A percentile compares a stretch with the other conserved stretches of the same genome.
phyloP scores from a whole-genome alignment of 2,797 vertebrate genomes.

The Gymnoscopelus microlampas region DNA sequence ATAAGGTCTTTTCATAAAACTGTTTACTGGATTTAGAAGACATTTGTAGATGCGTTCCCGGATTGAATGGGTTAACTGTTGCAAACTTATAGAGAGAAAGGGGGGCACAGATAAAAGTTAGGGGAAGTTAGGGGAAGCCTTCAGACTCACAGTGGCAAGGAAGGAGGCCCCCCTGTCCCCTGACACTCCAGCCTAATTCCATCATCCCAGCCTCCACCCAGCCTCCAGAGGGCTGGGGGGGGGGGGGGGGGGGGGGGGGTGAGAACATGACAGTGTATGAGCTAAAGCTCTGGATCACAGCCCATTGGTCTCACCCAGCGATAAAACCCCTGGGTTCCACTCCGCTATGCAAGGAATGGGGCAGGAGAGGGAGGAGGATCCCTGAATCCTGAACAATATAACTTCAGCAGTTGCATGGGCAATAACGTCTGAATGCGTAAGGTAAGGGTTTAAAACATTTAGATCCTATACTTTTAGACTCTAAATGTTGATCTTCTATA shows the following conservation, averaged over 20 bases:
- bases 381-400: too few species aligned
- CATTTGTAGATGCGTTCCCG: too few species aligned
- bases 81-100: slow-evolving; percentile 30
- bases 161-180: slow-evolving; percentile 38
- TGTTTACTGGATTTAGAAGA: too few species aligned
- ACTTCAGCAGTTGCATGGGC: too few species aligned
- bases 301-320: slow-evolving; percentile 42
- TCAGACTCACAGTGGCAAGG: slow-evolving; percentile 57
- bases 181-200: slow-evolving; percentile 54
- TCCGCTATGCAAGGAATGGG: slow-evolving; percentile 44
- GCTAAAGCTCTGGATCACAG: slow-evolving; percentile 64
- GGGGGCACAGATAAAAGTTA: slow-evolving; percentile 11
- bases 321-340: slow-evolving; percentile 5
- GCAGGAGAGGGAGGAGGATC: too few species aligned
- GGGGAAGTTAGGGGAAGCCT: slow-evolving; percentile 36
- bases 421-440: not conserved
- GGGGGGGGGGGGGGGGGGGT: slow-evolving; percentile 69
- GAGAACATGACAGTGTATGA: slow-evolving; percentile 67
- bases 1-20: too few species aligned
- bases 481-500: too few species aligned
- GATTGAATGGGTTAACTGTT: too few species aligned
- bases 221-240: slow-evolving; percentile 63
- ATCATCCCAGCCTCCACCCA: slow-evolving; percentile 39
- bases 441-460: not conserved
- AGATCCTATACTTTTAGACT: too few species aligned